Conservation (phyloP, 2,113 vertebrate species). For the Cottus gobio region DNA sequence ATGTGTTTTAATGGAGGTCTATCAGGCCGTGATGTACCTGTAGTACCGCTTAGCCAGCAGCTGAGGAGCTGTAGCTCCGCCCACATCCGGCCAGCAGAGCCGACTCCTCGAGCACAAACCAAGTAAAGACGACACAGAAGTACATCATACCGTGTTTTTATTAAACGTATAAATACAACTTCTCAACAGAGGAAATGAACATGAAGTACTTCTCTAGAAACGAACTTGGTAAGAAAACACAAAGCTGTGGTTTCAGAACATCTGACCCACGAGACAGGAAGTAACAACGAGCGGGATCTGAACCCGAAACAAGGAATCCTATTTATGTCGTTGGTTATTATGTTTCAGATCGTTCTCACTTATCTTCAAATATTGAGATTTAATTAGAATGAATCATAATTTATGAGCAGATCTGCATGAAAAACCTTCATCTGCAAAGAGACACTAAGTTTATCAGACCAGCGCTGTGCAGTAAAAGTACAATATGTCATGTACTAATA, state of each 20-base stretch:
- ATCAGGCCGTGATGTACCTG: too few relatives aligned
- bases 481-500: not conserved
- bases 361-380: not conserved
- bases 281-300: too few relatives aligned
- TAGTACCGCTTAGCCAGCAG: too few relatives aligned
- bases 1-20: too few relatives aligned
- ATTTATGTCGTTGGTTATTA: too few relatives aligned
- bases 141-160: conserved; percentile 68
- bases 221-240: not conserved
- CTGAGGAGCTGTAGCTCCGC: too few relatives aligned
- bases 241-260: not conserved
- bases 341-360: not conserved
- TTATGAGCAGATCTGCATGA: too few relatives aligned
- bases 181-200: conserved; percentile 64
- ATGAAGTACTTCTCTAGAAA: conserved; percentile 56
- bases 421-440: too few relatives aligned
- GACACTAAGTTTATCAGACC: too few relatives aligned
- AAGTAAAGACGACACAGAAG: not conserved
- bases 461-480: not conserved
- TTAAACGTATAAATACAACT: conserved; percentile 82
- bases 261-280: too few relatives aligned
- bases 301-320: too few relatives aligned
- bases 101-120: too few relatives aligned
- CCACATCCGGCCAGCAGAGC: conserved; percentile 38
- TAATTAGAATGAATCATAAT: not conserved